These are phyloP conservation scores for Celastrina argiolus DNA, from an alignment of 2,888 invertebrate species.

Conservation along the genomic window DNA sequence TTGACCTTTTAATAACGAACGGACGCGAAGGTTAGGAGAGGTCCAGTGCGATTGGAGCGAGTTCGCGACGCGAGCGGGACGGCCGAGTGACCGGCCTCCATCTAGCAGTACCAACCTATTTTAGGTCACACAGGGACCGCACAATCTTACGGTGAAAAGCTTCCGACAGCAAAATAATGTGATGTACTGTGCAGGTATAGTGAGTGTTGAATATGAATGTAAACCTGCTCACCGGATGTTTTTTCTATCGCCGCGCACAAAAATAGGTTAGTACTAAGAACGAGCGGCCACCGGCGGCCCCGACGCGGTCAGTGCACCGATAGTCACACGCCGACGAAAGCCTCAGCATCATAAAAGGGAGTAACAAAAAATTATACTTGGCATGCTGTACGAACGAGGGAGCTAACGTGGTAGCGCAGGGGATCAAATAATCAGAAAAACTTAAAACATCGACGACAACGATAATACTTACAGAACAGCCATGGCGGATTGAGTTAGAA, in stretches of 20 bases:
- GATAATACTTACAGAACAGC: conserved; percentile 68
- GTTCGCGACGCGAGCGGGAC: conserved; percentile 60
- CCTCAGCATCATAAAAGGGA: conserved; percentile 74
- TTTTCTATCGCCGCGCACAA: conserved; percentile 43
- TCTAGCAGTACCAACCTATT: conserved; percentile 60
- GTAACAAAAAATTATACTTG: conserved; percentile 69
- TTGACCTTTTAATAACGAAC: conserved; percentile 33
- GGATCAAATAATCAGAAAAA: conserved; percentile 54
- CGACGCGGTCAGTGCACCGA: conserved; percentile 73
- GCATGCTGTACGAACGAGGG: conserved; percentile 78
- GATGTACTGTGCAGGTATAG: conserved; percentile 30
- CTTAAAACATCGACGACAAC: conserved; percentile 68
- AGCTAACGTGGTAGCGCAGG: conserved; percentile 74
- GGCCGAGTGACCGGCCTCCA: conserved; percentile 62
- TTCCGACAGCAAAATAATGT: conserved; percentile 25
- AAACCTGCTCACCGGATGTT: conserved; percentile 38
- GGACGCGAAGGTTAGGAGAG: conserved; percentile 62
- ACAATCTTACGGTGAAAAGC: conserved; percentile 26
- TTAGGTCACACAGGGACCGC: conserved; percentile 32
- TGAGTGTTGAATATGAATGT: conserved; percentile 31
- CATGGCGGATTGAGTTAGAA: conserved; percentile 54
- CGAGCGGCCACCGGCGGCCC: conserved; percentile 65
- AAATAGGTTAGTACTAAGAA: conserved; percentile 73
- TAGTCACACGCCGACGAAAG: conserved; percentile 78
- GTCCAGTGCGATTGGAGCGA: conserved; percentile 75